Percentiles rank a stretch among this genome's conserved stretches.
These are phyloP conservation scores for Coptotermes formosanus DNA, from an alignment of 1,140 invertebrate species.

Conservation along the genomic window DNA sequence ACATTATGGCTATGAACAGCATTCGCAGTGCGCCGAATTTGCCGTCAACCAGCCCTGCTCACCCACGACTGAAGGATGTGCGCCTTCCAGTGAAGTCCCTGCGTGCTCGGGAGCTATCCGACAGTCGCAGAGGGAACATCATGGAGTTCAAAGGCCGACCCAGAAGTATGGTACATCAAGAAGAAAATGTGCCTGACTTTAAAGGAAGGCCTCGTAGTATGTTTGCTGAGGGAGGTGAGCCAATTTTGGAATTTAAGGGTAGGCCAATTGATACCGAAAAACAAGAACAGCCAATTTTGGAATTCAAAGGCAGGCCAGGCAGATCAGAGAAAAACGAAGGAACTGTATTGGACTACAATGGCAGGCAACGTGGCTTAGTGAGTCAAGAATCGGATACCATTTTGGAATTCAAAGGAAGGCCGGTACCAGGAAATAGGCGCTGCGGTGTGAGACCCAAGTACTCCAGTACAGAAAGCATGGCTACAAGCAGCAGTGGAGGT, in stretches of 20 bases:
- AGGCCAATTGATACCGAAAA: constrained; percentile 38
- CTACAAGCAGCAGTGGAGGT: constrained; percentile 72
- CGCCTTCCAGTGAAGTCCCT: constrained; percentile 63
- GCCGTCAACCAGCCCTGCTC: constrained; percentile 64
- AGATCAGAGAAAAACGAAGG: constrained; percentile 39
- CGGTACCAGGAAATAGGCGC: constrained; percentile 47
- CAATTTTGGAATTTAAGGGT: constrained; percentile 23
- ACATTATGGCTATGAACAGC: constrained; percentile 63
- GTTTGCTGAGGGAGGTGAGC: not conserved
- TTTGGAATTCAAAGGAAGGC: constrained; percentile 63
- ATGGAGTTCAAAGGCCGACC: constrained; percentile 61
- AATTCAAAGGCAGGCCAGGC: constrained; percentile 65
- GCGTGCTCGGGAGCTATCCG: constrained; percentile 57
- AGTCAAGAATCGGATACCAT: constrained; percentile 57
- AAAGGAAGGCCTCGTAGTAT: constrained; percentile 41
- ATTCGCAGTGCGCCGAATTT: constrained; percentile 74
- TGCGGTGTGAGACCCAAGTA: constrained; percentile 60
- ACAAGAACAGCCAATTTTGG: constrained; percentile 62
- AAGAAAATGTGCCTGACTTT: constrained; percentile 40
- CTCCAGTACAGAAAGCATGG: constrained; percentile 82
- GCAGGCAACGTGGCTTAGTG: constrained; percentile 49
- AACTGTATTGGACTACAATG: not conserved
- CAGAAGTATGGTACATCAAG: constrained; percentile 43
- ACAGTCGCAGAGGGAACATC: constrained; percentile 55
- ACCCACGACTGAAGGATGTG: constrained; percentile 66